A percentile compares a stretch with the other conserved stretches of the same genome.
phyloP scores from a whole-genome alignment of 2,888 invertebrate genomes.

The Lasioglossum zephyrum region DNA sequence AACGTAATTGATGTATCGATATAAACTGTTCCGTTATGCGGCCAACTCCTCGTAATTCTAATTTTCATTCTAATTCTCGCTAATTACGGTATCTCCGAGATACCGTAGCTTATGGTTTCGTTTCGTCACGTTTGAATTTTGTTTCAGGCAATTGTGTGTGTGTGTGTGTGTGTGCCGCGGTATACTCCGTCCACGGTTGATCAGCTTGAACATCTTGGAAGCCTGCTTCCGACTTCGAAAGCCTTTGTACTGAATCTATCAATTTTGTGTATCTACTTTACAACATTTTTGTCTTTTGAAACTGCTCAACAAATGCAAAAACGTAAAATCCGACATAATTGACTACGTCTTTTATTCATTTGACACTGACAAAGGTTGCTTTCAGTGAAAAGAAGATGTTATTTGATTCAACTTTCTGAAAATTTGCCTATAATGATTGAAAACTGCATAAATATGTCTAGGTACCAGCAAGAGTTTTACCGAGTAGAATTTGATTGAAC shows the following conservation, averaged over 20 bases:
- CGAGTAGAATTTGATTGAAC: neutral
- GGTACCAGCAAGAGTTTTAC: no score
- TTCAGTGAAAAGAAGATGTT: no score
- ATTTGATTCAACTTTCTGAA: no score
- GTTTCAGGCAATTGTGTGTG: constrained; percentile 16
- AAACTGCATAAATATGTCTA: no score
- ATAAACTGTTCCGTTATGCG: constrained; percentile 22
- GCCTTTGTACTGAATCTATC: neutral
- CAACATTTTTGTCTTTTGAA: no score
- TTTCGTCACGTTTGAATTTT: constrained; percentile 20
- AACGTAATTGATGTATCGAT: constrained; percentile 22
- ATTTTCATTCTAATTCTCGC: neutral
- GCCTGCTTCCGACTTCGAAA: neutral
- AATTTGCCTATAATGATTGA: no score
- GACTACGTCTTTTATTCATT: no score
- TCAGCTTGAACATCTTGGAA: neutral
- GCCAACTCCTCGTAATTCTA: constrained; percentile 27
- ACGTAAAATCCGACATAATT: no score
- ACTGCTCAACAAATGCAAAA: no score
- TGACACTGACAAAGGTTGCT: no score
- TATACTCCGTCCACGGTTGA: constrained; percentile 18
- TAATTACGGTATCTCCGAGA: constrained; percentile 35
- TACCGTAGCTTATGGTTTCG: neutral
- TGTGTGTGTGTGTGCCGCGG: no score
- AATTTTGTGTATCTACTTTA: no score